phyloP scores from a whole-genome alignment of 1,140 invertebrate genomes.

The Spodoptera frugiperda region DNA sequence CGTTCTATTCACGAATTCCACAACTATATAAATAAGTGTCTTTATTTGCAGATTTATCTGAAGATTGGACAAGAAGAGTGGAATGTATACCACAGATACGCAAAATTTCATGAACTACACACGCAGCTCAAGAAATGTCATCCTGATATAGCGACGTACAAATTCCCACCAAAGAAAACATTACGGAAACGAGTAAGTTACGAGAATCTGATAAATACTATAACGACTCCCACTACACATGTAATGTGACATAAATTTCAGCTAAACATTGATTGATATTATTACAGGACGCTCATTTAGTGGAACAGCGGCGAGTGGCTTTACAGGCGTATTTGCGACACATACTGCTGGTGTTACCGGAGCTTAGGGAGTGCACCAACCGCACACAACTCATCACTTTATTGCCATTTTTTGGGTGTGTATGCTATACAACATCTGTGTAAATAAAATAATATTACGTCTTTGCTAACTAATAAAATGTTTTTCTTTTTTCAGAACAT shows the following conservation, averaged over 20 bases:
- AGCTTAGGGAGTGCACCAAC: constrained; percentile 89
- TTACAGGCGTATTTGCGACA: constrained; percentile 93
- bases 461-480: not conserved
- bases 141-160: constrained; percentile 91
- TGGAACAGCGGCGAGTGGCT: constrained; percentile 91
- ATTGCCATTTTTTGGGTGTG: constrained; percentile 94
- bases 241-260: no score
- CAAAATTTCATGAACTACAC: constrained; percentile 95
- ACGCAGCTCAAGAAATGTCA: constrained; percentile 93
- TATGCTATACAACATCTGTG: constrained; percentile 9
- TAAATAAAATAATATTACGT: not conserved
- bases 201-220: no score
- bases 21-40: not conserved
- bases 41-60: constrained; percentile 93
- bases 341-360: constrained; percentile 91
- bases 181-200: constrained; percentile 93
- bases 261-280: not conserved
- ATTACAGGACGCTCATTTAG: constrained; percentile 91
- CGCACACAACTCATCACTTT: constrained; percentile 90
- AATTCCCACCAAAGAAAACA: constrained; percentile 98
- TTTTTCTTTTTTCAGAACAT: constrained; percentile 64
- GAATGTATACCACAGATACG: constrained; percentile 97
- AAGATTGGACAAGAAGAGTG: constrained; percentile 95
- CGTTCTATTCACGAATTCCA: not conserved
- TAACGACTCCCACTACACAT: no score